phyloP scores from a whole-genome alignment of 2,888 invertebrate species.

The Entomobrya proxima region DNA sequence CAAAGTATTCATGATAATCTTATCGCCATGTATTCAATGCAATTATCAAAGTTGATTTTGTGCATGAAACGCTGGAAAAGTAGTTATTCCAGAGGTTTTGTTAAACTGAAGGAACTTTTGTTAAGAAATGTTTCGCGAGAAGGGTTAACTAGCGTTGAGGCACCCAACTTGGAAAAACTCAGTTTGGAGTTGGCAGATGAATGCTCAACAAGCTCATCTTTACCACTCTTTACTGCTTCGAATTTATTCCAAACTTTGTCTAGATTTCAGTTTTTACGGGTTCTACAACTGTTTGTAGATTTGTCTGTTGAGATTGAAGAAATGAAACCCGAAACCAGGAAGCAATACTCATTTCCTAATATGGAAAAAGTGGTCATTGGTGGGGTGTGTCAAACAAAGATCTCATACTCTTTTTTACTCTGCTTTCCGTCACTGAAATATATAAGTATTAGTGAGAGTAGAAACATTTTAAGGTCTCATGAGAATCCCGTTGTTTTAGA shows the following conservation, averaged over 20 bases:
- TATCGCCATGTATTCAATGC: neutral
- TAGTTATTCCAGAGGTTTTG: neutral
- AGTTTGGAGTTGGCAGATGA: neutral
- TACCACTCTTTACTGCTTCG: neutral
- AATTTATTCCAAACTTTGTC: neutral
- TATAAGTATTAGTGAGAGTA: neutral
- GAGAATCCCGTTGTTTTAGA: neutral
- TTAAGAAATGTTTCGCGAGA: neutral
- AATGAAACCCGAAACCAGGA: neutral
- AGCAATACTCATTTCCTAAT: neutral
- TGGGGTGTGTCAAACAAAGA: neutral
- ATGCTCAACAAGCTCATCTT: neutral
- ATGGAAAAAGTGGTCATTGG: neutral
- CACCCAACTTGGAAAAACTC: neutral
- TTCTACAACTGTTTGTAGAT: neutral
- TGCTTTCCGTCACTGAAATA: neutral
- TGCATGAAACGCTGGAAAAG: neutral
- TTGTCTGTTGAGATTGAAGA: neutral
- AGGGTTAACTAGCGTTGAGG: neutral
- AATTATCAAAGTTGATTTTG: neutral
- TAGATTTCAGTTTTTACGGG: neutral
- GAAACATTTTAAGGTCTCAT: neutral
- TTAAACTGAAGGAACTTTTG: neutral
- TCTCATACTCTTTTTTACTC: neutral
- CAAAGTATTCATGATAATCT: conserved; percentile 17